Base-by-base conservation (phyloP, 2,797 vertebrate species). In the Saxicola maurus region DNA sequence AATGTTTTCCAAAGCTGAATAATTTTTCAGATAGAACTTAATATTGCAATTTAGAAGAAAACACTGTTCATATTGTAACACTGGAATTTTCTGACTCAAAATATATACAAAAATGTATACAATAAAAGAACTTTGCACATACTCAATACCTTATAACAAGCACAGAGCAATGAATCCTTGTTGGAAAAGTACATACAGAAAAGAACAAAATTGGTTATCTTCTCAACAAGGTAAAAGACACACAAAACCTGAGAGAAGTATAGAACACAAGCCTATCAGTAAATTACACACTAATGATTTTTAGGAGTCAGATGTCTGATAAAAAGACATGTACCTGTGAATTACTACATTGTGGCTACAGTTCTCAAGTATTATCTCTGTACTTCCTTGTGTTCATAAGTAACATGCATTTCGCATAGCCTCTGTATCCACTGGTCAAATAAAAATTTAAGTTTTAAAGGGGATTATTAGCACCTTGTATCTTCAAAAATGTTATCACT, bases 371-470 rank as follows among this genome's bases (percentile, higher is more conserved):
- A 28, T 7, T 21, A 8, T 14, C 48, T 57, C 45, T 30, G 7
- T 40, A 66, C 10, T 82, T 45, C 7, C 35, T 75, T 1, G 6
- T 15, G 9, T 27, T 75, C 18, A 3, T 4, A 37, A 38, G 15
- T 9, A 66, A 61, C 61, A 61, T 7, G 6, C 2, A 37, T 51
- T 83, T 57, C 25, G 11, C 27, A 46, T 1, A 85, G 57, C 3
- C 55, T 5, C 0, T 3, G 8, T n/a, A 74, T 10, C 25, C 49
- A 56, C 17, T 11, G 6, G 71, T 8, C 3, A 4, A 76, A 74
- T 30, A 74, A 79, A 82, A 56, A 31, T 17, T 67, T 28, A 62
- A 74, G 28, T 10, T 83, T 78, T 75, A 72, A 55, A 17, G 11
- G 17, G 18, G 52, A 43, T 68, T 81, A 74, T 16, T 68, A 81